Evolutionary conservation across 2,797 vertebrate species (phyloP).

Genomic region (Fringilla coelebs): DNA sequence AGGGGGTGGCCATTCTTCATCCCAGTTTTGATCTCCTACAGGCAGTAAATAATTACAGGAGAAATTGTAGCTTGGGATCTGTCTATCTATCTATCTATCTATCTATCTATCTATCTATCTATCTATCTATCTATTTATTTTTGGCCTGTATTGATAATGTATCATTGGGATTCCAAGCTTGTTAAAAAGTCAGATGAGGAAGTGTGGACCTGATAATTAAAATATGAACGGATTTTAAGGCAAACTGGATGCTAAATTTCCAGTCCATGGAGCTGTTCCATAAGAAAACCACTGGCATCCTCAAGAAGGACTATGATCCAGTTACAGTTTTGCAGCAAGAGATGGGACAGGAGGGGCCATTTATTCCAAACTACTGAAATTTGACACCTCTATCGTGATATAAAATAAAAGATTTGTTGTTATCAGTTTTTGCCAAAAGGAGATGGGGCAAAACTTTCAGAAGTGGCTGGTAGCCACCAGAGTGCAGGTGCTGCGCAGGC

Average conservation of each 20-base stretch:
- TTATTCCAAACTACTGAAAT: background rate
- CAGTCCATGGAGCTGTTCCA: background rate
- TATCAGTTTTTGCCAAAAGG: background rate
- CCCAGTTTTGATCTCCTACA: background rate
- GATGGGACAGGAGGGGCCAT: rapidly evolving
- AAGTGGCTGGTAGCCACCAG: background rate
- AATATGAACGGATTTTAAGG: background rate
- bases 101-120: background rate
- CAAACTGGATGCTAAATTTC: background rate
- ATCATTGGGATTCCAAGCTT: background rate
- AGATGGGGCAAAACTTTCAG: background rate
- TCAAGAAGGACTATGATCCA: rapidly evolving
- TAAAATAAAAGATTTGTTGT: background rate
- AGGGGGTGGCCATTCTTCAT: background rate
- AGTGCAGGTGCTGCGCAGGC: background rate
- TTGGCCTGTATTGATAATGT: background rate
- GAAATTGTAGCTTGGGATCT: background rate
- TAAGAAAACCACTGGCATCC: background rate
- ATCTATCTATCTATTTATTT: background rate
- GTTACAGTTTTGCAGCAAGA: background rate
- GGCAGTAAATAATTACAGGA: background rate
- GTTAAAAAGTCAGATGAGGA: background rate
- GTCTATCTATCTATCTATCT: background rate
- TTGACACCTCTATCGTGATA: background rate
- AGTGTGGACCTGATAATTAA: background rate